These are phyloP conservation scores for Porites australiensis DNA, from an alignment of 64 coral and sea anemone species.

Conservation along the genomic window DNA sequence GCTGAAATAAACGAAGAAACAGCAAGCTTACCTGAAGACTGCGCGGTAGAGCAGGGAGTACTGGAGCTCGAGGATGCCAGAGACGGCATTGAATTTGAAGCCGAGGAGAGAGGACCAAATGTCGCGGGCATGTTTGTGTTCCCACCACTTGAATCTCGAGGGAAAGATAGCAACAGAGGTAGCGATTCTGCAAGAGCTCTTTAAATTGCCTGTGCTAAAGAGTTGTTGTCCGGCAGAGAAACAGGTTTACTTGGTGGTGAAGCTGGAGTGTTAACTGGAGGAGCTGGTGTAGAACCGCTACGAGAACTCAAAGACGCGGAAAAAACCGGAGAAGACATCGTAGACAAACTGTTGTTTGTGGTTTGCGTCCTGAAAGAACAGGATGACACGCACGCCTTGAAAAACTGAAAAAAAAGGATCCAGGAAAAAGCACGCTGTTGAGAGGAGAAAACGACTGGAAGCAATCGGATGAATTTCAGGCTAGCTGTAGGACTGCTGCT, in stretches of 20 bases:
- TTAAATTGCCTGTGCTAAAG: neutral
- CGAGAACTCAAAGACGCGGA: too few species aligned
- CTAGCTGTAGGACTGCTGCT: too few species aligned
- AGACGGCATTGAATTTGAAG: neutral
- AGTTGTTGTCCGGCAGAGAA: neutral
- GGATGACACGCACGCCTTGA: too few species aligned
- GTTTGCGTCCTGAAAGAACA: too few species aligned
- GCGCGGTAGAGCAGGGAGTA: neutral
- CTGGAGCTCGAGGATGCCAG: neutral
- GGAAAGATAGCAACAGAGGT: neutral
- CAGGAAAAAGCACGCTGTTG: too few species aligned
- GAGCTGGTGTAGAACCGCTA: too few species aligned
- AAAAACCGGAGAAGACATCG: too few species aligned
- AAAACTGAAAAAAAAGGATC: too few species aligned
- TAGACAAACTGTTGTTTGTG: too few species aligned
- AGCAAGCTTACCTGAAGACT: neutral
- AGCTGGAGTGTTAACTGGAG: neutral
- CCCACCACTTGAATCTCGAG: neutral
- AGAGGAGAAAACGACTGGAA: too few species aligned
- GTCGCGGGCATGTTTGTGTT: neutral
- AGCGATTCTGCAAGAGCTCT: neutral
- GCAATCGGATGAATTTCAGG: too few species aligned
- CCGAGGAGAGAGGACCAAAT: neutral
- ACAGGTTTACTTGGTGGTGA: neutral
- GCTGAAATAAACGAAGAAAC: slow-evolving; percentile 12